A percentile compares a stretch with the other conserved stretches of the same genome.
These are phyloP conservation scores for Carassius auratus DNA, from an alignment of 2,113 vertebrate species.

Conservation along the genomic window DNA sequence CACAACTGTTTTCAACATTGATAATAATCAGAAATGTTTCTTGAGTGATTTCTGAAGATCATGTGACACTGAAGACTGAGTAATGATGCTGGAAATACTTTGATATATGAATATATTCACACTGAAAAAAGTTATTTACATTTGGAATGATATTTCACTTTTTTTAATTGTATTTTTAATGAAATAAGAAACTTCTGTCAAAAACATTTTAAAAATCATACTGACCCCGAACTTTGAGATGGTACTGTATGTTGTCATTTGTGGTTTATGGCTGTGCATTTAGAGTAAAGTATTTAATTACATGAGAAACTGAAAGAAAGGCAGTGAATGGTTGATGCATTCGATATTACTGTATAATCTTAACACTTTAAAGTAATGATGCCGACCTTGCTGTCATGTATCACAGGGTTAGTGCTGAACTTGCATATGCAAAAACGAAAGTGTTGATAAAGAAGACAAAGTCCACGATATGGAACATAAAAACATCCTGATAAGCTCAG, in stretches of 20 bases:
- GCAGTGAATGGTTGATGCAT: background rate
- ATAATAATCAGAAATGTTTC: background rate
- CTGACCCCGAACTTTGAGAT: background rate
- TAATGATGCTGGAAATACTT: background rate
- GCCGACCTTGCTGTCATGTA: background rate
- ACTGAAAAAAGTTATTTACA: background rate
- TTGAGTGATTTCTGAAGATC: background rate
- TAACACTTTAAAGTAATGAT: background rate
- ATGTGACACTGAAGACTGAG: background rate
- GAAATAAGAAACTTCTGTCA: background rate
- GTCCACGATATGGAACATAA: background rate
- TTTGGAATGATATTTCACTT: background rate
- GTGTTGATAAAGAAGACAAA: background rate
- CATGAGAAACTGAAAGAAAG: background rate
- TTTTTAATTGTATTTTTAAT: background rate
- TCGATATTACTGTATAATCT: background rate
- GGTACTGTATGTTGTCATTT: background rate
- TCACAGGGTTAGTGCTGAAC: background rate
- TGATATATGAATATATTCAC: background rate
- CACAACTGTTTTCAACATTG: background rate
- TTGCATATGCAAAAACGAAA: background rate
- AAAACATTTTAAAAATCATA: background rate
- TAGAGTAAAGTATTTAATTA: background rate
- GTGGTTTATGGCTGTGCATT: background rate
- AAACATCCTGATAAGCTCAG: conserved; percentile 1